A percentile compares a stretch with the other conserved stretches of the same genome.
phyloP scores from a whole-genome alignment of 2,797 vertebrate genomes.

The Pangasius sanitwongsei region DNA sequence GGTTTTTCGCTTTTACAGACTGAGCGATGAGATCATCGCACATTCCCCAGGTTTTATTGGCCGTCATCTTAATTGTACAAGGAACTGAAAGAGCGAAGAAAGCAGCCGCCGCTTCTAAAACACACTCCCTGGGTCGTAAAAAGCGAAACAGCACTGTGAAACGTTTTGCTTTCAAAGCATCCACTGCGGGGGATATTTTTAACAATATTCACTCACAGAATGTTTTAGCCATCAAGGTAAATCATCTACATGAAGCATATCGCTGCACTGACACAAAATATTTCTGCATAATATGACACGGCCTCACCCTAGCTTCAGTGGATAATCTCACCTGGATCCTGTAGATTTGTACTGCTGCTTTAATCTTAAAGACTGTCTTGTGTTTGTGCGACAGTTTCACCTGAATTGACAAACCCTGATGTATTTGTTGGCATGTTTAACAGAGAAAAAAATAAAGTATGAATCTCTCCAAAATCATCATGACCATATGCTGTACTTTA shows the following conservation, averaged over 20 bases:
- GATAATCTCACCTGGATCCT: no score
- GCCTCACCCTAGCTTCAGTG: no score
- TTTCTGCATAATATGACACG: slow-evolving; percentile 15
- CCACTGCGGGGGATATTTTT: slow-evolving; percentile 30
- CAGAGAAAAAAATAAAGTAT: no score
- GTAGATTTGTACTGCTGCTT: neutral
- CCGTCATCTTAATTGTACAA: slow-evolving; percentile 44
- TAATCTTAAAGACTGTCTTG: neutral
- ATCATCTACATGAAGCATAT: slow-evolving; percentile 30
- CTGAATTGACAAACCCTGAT: neutral
- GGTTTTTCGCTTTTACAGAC: slow-evolving; percentile 53
- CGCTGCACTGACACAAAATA: neutral
- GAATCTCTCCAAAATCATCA: no score
- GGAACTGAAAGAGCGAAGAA: slow-evolving; percentile 43
- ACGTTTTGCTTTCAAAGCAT: slow-evolving; percentile 28
- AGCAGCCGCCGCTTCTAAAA: slow-evolving; percentile 45
- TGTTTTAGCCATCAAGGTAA: slow-evolving; percentile 53
- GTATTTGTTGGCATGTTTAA: no score
- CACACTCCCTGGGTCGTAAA: slow-evolving; percentile 55
- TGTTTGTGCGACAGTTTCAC: neutral
- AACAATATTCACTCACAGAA: slow-evolving; percentile 29
- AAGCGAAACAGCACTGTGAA: slow-evolving; percentile 49
- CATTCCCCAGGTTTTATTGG: slow-evolving; percentile 36
- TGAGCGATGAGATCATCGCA: slow-evolving; percentile 41
- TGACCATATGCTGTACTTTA: no score